Evolutionary conservation across 2,888 invertebrate species (phyloP).

Genomic region (Phrixothrix hirtus): DNA sequence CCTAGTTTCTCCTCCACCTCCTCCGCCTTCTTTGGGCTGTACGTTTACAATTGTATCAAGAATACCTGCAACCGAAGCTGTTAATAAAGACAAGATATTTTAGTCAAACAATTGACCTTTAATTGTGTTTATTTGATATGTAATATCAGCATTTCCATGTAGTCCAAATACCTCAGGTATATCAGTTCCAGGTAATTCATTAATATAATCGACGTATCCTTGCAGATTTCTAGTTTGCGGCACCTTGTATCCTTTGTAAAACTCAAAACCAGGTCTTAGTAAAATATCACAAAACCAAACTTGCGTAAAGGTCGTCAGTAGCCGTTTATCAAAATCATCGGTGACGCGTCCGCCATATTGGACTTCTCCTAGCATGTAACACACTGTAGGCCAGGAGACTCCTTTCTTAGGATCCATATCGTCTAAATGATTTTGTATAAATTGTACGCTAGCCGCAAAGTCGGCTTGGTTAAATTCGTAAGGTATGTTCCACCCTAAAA

Average conservation of each 20-base stretch:
- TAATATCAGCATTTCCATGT: slow-evolving; percentile 95
- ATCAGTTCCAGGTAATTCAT: slow-evolving; percentile 76
- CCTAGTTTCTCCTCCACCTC: slow-evolving; percentile 88
- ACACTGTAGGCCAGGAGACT: slow-evolving; percentile 95
- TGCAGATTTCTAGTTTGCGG: slow-evolving; percentile 81
- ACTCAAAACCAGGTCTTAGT: slow-evolving; percentile 85
- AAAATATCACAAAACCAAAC: slow-evolving; percentile 91
- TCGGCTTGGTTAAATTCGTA: slow-evolving; percentile 98
- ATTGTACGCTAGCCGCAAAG: slow-evolving; percentile 93
- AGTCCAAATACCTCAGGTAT: slow-evolving; percentile 97
- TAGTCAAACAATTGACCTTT: no score
- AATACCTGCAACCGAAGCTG: slow-evolving; percentile 63
- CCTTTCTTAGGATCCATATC: slow-evolving; percentile 97
- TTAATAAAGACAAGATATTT: no score
- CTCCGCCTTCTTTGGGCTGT: slow-evolving; percentile 96
- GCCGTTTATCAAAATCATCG: slow-evolving; percentile 94
- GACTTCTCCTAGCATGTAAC: slow-evolving; percentile 96
- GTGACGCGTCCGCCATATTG: slow-evolving; percentile 85
- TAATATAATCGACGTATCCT: slow-evolving; percentile 85
- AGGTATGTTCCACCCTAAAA: slow-evolving; percentile 90
- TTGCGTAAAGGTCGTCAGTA: slow-evolving; percentile 90
- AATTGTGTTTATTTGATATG: slow-evolving; percentile 96
- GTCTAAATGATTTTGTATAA: slow-evolving; percentile 94
- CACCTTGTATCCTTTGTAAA: slow-evolving; percentile 91
- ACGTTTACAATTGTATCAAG: slow-evolving; percentile 93